These are phyloP conservation scores for Talpa occidentalis DNA, from an alignment of 2,113 vertebrate genomes.

Conservation along the genomic window DNA sequence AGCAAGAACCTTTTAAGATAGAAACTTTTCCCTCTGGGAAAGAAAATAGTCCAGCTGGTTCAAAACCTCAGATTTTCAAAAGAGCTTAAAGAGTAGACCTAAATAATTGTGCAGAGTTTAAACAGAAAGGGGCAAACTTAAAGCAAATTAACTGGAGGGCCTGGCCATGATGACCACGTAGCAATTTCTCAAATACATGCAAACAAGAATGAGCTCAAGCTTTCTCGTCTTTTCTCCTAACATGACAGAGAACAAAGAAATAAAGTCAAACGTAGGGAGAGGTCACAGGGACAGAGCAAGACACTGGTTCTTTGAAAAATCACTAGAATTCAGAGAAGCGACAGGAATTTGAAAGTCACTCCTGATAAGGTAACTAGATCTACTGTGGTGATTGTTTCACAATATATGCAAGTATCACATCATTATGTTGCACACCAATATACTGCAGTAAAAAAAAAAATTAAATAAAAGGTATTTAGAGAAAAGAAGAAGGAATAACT, in stretches of 20 bases:
- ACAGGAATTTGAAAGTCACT: not conserved
- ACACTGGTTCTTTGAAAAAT: not conserved
- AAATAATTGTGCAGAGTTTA: conserved; percentile 4
- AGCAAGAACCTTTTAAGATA: conserved; percentile 15
- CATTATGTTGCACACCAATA: too few relatives aligned
- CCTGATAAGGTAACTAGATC: not conserved
- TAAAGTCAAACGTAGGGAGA: not conserved
- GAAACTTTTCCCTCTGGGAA: conserved; percentile 16
- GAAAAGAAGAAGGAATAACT: not conserved
- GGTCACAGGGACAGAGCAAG: not conserved
- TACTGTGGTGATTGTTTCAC: too few relatives aligned
- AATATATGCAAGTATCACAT: too few relatives aligned
- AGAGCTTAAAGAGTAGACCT: not conserved
- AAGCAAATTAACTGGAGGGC: not conserved
- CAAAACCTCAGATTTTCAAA: conserved; percentile 32
- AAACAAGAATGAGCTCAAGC: not conserved
- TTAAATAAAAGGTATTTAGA: not conserved
- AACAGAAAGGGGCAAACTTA: not conserved
- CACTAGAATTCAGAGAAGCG: conserved; percentile 14
- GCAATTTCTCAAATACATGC: not conserved
- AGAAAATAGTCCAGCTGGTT: conserved; percentile 22
- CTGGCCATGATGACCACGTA: not conserved
- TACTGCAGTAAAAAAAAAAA: too few relatives aligned
- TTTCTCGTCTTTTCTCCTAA: not conserved
- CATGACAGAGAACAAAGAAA: not conserved